Percentiles rank a stretch among this genome's conserved stretches.
Evolutionary conservation across 2,113 vertebrate genomes (phyloP).

Genomic region (Kryptolebias marmoratus): DNA sequence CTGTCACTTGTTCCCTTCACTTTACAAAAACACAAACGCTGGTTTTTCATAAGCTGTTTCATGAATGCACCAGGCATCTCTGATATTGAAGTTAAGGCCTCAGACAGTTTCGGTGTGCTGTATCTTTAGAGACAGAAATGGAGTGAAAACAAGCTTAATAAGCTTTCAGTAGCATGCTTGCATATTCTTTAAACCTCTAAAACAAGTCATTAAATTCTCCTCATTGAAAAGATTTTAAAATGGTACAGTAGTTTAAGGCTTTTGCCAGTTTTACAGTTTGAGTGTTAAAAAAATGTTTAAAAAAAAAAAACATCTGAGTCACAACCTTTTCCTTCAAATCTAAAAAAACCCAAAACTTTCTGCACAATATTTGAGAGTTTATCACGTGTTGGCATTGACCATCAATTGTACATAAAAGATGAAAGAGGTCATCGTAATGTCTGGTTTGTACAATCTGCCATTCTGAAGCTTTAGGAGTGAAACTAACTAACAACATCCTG

Average conservation of each 20-base stretch:
- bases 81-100: constrained; percentile 24
- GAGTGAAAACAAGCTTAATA: constrained; percentile 20
- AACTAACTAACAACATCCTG: too few species aligned
- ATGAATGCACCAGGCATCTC: constrained; percentile 43
- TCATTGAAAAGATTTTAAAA: constrained; percentile 3
- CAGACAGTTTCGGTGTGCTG: constrained; percentile 19
- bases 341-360: constrained; percentile 17
- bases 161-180: constrained; percentile 34
- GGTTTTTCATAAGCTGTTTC: constrained; percentile 2
- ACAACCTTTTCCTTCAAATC: constrained; percentile 2
- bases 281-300: constrained; percentile 32
- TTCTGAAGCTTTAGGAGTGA: too few species aligned
- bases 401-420: background rate
- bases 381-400: constrained; percentile 9
- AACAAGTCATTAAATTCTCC: background rate
- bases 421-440: too few species aligned
- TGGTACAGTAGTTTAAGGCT: constrained; percentile 61
- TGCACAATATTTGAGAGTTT: constrained; percentile 20
- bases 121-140: constrained; percentile 26
- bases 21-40: background rate
- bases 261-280: constrained; percentile 33
- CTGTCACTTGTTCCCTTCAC: too few species aligned
- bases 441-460: too few species aligned
- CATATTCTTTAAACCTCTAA: constrained; percentile 18
- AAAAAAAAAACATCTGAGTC: constrained; percentile 6